phyloP scores from a whole-genome alignment of 2,797 vertebrate genomes.

The Urosaurus nigricauda region DNA sequence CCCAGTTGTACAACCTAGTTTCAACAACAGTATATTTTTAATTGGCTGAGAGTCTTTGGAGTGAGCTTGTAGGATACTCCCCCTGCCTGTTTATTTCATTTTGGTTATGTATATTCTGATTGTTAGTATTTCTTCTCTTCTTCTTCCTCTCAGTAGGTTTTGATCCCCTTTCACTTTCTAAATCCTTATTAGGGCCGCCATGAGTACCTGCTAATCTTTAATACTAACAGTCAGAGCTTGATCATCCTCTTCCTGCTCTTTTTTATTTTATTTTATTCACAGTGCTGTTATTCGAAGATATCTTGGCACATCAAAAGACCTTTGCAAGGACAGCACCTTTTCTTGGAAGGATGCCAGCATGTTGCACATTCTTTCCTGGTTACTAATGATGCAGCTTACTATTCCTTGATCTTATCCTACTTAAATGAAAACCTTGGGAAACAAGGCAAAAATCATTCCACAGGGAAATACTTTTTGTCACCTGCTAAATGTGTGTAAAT shows the following conservation, averaged over 20 bases:
- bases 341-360: conserved; percentile 32
- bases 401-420: conserved; percentile 21
- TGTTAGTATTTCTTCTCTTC: neutral
- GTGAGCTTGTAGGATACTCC: neutral
- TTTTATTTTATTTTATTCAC: conserved; percentile 17
- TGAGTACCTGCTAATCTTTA: conserved; percentile 23
- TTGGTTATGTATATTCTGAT: conserved; percentile 1
- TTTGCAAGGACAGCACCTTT: conserved; percentile 55
- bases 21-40: neutral
- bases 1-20: too few species aligned
- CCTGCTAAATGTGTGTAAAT: conserved; percentile 11
- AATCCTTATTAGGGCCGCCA: conserved; percentile 13
- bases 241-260: conserved; percentile 24
- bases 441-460: neutral
- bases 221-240: conserved; percentile 20
- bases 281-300: conserved; percentile 54
- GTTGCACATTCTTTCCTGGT: conserved; percentile 53
- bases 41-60: neutral
- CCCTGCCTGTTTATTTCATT: conserved; percentile 9
- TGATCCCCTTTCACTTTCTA: neutral
- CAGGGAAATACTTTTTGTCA: neutral
- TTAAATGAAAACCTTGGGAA: conserved; percentile 12
- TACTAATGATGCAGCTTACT: conserved; percentile 55
- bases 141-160: neutral
- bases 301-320: conserved; percentile 63